These are phyloP conservation scores for Mystacornis crossleyi DNA, from an alignment of 2,113 vertebrate species.

Conservation along the genomic window DNA sequence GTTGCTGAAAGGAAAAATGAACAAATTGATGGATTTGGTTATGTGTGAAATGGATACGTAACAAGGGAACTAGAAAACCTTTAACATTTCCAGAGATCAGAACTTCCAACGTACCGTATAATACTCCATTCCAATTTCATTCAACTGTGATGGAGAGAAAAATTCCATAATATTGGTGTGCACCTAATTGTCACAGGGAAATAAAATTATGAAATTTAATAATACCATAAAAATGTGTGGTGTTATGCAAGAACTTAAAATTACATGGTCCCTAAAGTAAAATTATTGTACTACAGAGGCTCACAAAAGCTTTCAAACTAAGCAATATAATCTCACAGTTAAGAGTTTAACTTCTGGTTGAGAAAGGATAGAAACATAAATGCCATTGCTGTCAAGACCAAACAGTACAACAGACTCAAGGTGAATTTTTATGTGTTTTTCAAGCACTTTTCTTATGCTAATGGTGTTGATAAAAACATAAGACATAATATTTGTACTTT, in stretches of 20 bases:
- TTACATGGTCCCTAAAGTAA: slow-evolving; percentile 73
- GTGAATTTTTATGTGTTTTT: slow-evolving; percentile 50
- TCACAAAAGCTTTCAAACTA: slow-evolving; percentile 71
- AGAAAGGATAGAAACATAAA: slow-evolving; percentile 54
- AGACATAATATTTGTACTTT: background rate
- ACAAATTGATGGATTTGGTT: slow-evolving; percentile 67
- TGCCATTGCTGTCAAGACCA: slow-evolving; percentile 32
- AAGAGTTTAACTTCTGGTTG: slow-evolving; percentile 66
- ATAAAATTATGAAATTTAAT: slow-evolving; percentile 80
- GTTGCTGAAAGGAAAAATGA: slow-evolving; percentile 63
- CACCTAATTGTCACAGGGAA: slow-evolving; percentile 78
- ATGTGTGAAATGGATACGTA: slow-evolving; percentile 72
- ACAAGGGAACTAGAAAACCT: slow-evolving; percentile 64
- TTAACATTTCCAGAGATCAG: slow-evolving; percentile 69
- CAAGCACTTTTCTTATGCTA: background rate
- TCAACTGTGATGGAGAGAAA: slow-evolving; percentile 64
- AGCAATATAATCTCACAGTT: slow-evolving; percentile 69
- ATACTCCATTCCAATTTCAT: slow-evolving; percentile 64
- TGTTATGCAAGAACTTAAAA: slow-evolving; percentile 77
- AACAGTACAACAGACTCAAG: slow-evolving; percentile 9
- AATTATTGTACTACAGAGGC: slow-evolving; percentile 73
- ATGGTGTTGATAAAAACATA: slow-evolving; percentile 9
- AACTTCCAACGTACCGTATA: slow-evolving; percentile 54
- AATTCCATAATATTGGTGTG: slow-evolving; percentile 68
- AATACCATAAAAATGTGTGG: slow-evolving; percentile 74